Percentiles rank a stretch among this genome's conserved stretches.
These are phyloP conservation scores for Pyrocephalus nanus DNA, from an alignment of 2,797 vertebrate genomes.

Conservation along the genomic window DNA sequence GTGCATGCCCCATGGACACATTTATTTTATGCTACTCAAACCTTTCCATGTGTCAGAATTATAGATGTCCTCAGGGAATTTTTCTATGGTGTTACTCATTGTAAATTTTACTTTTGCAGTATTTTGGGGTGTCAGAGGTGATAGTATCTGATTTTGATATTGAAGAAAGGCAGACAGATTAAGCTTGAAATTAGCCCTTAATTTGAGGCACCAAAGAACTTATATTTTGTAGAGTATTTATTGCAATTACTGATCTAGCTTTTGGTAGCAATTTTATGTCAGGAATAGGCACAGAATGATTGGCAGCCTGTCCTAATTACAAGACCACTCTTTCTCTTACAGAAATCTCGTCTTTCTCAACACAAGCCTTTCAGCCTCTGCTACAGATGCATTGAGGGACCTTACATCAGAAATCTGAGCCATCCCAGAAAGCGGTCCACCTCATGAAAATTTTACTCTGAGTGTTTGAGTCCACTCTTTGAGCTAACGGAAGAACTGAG, in stretches of 20 bases:
- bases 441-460: not conserved
- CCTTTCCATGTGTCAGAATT: not conserved
- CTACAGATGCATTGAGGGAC: not conserved
- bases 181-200: not conserved
- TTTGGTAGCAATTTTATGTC: not conserved
- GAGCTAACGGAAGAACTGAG: not conserved
- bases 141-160: not conserved
- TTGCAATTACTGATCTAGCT: not conserved
- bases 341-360: not conserved
- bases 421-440: not conserved
- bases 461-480: not conserved
- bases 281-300: not conserved
- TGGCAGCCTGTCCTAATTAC: not conserved
- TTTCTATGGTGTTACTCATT: not conserved
- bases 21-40: slow-evolving; percentile 4
- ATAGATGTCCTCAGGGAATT: not conserved
- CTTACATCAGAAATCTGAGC: not conserved
- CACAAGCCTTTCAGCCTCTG: not conserved
- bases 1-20: not conserved
- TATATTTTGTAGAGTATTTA: not conserved
- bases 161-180: not conserved
- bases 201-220: not conserved
- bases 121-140: not conserved
- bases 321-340: not conserved
- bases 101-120: not conserved